phyloP scores from a whole-genome alignment of 2,888 invertebrate species.

The Dusona sp. region DNA sequence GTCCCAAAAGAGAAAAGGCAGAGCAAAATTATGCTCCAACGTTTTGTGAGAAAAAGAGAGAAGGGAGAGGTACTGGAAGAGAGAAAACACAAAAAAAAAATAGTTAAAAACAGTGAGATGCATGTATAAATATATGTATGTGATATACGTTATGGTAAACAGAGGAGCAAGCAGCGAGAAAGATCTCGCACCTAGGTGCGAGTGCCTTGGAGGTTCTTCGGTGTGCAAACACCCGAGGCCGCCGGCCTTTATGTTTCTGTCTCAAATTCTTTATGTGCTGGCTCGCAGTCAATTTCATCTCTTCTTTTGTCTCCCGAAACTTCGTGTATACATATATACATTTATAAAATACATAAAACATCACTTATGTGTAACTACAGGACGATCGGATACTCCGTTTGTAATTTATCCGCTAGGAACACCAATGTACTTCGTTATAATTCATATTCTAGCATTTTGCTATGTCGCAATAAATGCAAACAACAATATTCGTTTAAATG shows the following conservation, averaged over 20 bases:
- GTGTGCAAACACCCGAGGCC: slow-evolving; percentile 81
- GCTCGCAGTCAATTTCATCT: slow-evolving; percentile 67
- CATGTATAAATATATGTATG: slow-evolving; percentile 16
- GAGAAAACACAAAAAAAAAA: slow-evolving; percentile 80
- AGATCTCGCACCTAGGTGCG: slow-evolving; percentile 85
- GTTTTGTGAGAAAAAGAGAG: slow-evolving; percentile 53
- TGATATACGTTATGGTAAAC: slow-evolving; percentile 81
- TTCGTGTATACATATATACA: not conserved
- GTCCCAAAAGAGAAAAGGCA: slow-evolving; percentile 39
- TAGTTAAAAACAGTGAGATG: slow-evolving; percentile 67
- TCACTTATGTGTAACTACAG: not conserved
- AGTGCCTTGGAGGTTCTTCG: slow-evolving; percentile 79
- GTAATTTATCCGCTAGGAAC: not conserved
- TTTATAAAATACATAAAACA: slow-evolving; percentile 15
- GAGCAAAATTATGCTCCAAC: slow-evolving; percentile 82
- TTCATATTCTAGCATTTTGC: not conserved
- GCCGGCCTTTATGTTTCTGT: slow-evolving; percentile 83
- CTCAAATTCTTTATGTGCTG: slow-evolving; percentile 82
- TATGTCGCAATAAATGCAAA: not conserved
- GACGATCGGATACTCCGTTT: not conserved
- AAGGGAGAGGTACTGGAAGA: slow-evolving; percentile 26
- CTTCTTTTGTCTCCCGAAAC: slow-evolving; percentile 28
- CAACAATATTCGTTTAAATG: not conserved
- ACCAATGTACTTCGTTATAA: not conserved
- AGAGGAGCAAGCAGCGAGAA: slow-evolving; percentile 76